Percentiles rank a stretch among this genome's conserved stretches.
These are phyloP conservation scores for Echiichthys vipera DNA, from an alignment of 2,797 vertebrate species.

Conservation along the genomic window DNA sequence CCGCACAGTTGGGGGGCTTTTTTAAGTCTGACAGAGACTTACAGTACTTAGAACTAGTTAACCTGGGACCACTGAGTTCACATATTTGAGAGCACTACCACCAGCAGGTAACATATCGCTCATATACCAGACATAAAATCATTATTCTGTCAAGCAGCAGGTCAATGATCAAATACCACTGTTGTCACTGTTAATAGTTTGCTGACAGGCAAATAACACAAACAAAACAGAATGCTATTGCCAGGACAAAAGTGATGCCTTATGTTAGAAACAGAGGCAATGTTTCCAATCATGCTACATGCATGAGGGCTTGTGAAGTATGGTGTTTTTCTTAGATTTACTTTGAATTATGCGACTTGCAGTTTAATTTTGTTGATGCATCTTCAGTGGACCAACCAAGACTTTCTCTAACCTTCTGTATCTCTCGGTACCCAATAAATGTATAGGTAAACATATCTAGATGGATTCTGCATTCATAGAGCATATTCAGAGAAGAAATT, in stretches of 20 bases:
- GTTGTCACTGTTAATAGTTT: conserved; percentile 57
- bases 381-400: background rate
- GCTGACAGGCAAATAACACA: conserved; percentile 41
- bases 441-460: background rate
- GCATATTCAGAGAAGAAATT: background rate
- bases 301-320: background rate
- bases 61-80: conserved; percentile 41
- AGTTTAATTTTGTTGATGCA: background rate
- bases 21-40: conserved; percentile 47
- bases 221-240: conserved; percentile 31
- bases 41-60: conserved; percentile 58
- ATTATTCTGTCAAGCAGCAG: conserved; percentile 60
- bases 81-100: conserved; percentile 32
- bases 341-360: background rate
- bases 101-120: conserved; percentile 55
- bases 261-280: background rate
- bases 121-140: conserved; percentile 59
- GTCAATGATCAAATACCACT: conserved; percentile 61
- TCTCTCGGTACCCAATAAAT: background rate
- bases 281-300: background rate
- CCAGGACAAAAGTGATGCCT: conserved; percentile 9
- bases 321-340: background rate
- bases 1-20: conserved; percentile 14
- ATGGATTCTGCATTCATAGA: background rate
- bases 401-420: background rate